Evolutionary conservation across 1,140 invertebrate genomes (phyloP).

Genomic region (Drosophila sucinea): DNA sequence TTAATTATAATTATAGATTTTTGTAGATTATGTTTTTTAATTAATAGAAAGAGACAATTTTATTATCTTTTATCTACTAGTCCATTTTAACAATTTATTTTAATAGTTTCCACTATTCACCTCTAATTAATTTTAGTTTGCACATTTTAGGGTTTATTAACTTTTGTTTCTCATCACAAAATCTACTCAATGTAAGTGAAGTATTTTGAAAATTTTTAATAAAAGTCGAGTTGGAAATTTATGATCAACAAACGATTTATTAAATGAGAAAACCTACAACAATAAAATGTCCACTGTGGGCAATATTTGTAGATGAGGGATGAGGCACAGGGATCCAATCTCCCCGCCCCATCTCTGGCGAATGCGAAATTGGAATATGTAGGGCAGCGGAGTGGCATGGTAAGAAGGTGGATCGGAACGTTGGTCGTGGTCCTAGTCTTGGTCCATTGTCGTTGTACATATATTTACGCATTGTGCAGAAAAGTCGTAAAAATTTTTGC

Average conservation of each 20-base stretch:
- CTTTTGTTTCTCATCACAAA: background rate
- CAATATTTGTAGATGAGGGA: constrained; percentile 9
- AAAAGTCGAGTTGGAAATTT: constrained; percentile 55
- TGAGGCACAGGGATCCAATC: background rate
- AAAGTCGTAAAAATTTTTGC: constrained; percentile 80
- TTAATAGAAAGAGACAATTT: no score
- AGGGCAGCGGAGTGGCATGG: background rate
- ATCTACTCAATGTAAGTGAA: constrained; percentile 10
- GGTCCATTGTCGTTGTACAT: constrained; percentile 67
- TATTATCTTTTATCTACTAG: no score
- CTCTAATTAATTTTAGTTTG: background rate
- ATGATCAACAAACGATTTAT: constrained; percentile 78
- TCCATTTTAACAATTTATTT: background rate
- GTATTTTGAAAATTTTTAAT: constrained; percentile 57
- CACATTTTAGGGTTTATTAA: background rate
- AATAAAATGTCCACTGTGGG: constrained; percentile 58
- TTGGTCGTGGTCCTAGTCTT: constrained; percentile 20
- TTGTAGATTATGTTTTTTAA: no score
- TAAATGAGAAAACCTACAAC: constrained; percentile 59
- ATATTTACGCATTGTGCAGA: constrained; percentile 77
- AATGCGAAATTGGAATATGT: constrained; percentile 7
- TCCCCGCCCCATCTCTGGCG: background rate
- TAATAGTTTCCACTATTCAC: background rate
- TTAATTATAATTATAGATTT: no score
- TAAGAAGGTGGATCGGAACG: background rate